Percentiles rank a stretch among this genome's conserved stretches.
These are phyloP conservation scores for Merops nubicus DNA, from an alignment of 2,113 vertebrate species.

Conservation along the genomic window DNA sequence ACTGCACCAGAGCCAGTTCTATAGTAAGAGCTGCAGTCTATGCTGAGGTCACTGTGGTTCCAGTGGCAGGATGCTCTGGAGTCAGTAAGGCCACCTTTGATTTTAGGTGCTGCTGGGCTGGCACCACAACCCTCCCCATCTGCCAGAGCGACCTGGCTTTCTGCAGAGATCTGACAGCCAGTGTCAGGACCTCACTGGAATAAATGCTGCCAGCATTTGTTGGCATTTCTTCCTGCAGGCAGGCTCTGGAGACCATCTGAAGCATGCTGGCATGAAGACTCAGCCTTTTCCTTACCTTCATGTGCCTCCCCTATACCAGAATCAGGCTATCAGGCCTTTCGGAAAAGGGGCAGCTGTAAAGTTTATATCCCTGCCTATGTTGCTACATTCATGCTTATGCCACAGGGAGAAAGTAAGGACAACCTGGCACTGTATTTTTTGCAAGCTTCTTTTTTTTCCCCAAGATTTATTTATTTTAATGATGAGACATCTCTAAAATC, in stretches of 20 bases:
- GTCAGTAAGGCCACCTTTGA: not conserved
- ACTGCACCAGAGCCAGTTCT: not conserved
- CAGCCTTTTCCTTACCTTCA: not conserved
- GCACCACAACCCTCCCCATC: not conserved
- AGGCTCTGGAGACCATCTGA: not conserved
- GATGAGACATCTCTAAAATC: not conserved
- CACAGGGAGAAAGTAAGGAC: not conserved
- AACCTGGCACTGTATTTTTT: not conserved
- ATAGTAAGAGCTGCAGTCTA: not conserved
- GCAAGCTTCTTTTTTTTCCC: not conserved
- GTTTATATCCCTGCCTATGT: not conserved
- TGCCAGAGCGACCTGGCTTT: not conserved
- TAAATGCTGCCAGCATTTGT: not conserved
- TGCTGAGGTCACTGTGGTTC: not conserved
- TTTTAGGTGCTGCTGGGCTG: not conserved
- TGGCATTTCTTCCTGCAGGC: not conserved
- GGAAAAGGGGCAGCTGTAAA: not conserved
- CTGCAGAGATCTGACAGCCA: not conserved
- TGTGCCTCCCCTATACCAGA: not conserved
- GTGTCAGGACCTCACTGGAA: not conserved
- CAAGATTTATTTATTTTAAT: not conserved
- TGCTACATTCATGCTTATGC: not conserved
- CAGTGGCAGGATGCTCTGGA: not conserved
- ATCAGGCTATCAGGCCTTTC: not conserved
- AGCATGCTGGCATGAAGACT: not conserved